Conservation (phyloP, 2,797 vertebrate species). For the Oceanodroma leucorhoa region DNA sequence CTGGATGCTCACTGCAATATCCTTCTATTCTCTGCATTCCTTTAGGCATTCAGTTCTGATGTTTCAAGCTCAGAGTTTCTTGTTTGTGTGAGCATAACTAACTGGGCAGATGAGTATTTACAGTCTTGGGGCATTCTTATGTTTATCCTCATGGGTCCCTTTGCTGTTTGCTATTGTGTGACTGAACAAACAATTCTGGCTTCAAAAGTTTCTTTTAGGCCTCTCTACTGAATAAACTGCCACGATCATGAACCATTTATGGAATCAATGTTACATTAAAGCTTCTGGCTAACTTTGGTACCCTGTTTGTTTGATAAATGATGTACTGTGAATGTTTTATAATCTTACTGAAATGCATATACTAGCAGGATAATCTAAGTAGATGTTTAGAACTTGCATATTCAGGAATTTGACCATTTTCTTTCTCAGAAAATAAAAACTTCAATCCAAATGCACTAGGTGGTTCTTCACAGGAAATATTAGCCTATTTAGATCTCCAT, state of each 20-base stretch:
- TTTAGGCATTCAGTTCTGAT: neutral
- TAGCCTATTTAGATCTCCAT: neutral
- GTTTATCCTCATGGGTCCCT: neutral
- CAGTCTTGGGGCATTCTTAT: neutral
- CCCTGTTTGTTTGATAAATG: neutral
- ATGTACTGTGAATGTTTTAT: neutral
- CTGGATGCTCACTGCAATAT: neutral
- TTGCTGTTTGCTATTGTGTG: neutral
- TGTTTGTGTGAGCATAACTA: neutral
- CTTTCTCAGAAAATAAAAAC: neutral
- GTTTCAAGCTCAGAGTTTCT: neutral
- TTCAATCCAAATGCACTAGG: neutral
- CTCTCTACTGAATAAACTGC: neutral
- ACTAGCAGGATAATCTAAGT: neutral
- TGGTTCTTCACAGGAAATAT: neutral
- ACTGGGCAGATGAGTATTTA: neutral
- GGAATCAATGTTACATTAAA: neutral
- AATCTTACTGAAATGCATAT: neutral
- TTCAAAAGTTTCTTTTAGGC: neutral
- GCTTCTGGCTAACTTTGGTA: neutral
- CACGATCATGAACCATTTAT: neutral
- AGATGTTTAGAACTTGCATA: neutral
- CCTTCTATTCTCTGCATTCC: neutral
- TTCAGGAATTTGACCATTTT: neutral
- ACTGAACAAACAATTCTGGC: neutral